phyloP scores from a whole-genome alignment of 2,888 invertebrate species.

The Cheilosia grossa region DNA sequence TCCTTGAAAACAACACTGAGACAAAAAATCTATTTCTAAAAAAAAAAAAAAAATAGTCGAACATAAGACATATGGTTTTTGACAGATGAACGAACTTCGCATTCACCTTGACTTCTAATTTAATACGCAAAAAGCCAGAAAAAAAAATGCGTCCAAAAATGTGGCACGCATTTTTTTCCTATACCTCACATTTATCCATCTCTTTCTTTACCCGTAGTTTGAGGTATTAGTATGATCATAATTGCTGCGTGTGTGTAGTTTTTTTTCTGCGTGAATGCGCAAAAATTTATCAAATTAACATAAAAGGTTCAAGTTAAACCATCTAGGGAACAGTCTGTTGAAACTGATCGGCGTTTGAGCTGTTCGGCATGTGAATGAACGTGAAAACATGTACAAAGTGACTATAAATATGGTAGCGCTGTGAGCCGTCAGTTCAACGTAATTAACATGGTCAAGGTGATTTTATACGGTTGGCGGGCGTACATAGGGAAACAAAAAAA shows the following conservation, averaged over 20 bases:
- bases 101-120: conserved; percentile 63
- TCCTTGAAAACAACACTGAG: conserved; percentile 34
- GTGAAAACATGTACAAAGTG: conserved; percentile 2
- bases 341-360: conserved; percentile 40
- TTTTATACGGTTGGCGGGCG: conserved; percentile 12
- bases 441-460: conserved; percentile 72
- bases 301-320: conserved; percentile 70
- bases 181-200: neutral
- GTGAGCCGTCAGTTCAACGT: conserved; percentile 58
- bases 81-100: conserved; percentile 70
- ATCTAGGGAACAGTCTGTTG: conserved; percentile 42
- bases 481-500: conserved; percentile 2
- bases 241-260: conserved; percentile 26
- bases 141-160: conserved; percentile 16
- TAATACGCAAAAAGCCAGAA: conserved; percentile 3
- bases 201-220: neutral
- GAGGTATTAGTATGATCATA: conserved; percentile 29
- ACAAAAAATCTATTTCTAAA: conserved; percentile 32
- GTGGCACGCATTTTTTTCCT: conserved; percentile 42
- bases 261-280: conserved; percentile 23
- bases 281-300: conserved; percentile 58
- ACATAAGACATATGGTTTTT: conserved; percentile 29
- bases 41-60: conserved; percentile 8
- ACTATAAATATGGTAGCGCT: conserved; percentile 40
- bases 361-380: conserved; percentile 31